Evolutionary conservation across 1,140 invertebrate species (phyloP).

Genomic region (Drosophila gunungcola): DNA sequence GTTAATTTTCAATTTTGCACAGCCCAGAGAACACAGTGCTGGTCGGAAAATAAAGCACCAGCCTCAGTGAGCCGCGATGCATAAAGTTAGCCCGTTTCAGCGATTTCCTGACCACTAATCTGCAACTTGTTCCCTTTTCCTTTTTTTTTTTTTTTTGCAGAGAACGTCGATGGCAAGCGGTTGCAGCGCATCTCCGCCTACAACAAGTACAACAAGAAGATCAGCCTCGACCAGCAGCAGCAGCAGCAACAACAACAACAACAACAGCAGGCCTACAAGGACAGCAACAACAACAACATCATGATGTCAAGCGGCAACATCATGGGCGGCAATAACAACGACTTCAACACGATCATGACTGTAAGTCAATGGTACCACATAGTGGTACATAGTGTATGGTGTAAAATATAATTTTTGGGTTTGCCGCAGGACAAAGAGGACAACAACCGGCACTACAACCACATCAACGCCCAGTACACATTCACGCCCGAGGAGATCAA

Average conservation of each 20-base stretch:
- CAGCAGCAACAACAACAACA: conserved; percentile 67
- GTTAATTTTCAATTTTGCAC: conserved; percentile 79
- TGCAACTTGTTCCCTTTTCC: conserved; percentile 14
- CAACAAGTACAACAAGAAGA: conserved; percentile 89
- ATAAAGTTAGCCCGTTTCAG: conserved; percentile 62
- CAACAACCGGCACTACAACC: conserved; percentile 83
- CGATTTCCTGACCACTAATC: conserved; percentile 64
- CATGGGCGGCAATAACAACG: conserved; percentile 78
- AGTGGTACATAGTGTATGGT: neutral
- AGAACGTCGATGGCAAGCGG: conserved; percentile 86
- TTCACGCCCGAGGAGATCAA: conserved; percentile 91
- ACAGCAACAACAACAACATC: conserved; percentile 82
- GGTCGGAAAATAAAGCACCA: conserved; percentile 18
- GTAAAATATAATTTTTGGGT: neutral
- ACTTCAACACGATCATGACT: conserved; percentile 85
- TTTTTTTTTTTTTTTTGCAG: conserved; percentile 84
- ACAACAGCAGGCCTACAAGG: conserved; percentile 84
- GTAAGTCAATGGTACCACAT: conserved; percentile 47
- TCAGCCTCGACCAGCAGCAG: conserved; percentile 85
- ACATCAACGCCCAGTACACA: conserved; percentile 86
- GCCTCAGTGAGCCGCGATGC: conserved; percentile 28
- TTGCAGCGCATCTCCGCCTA: conserved; percentile 87
- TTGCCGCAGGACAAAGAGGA: conserved; percentile 78
- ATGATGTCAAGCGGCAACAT: conserved; percentile 78
- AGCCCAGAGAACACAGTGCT: conserved; percentile 61